Evolutionary conservation across 2,888 invertebrate species (phyloP).

Genomic region (Lycocerus yunnanus): DNA sequence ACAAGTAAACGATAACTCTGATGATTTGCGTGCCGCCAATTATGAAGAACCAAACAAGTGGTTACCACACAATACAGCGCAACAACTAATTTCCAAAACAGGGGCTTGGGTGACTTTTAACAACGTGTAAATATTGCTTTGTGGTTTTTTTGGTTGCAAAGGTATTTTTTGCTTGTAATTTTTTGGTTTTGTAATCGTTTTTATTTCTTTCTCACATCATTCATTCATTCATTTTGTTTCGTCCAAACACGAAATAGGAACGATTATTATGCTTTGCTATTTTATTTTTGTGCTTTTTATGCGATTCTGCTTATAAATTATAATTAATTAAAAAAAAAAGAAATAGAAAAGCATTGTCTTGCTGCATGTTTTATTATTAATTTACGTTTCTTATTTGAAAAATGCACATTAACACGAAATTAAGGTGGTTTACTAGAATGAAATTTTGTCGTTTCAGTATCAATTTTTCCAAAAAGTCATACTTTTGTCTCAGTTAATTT

Average conservation of each 20-base stretch:
- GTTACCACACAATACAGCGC: constrained; percentile 20
- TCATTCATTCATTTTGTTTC: background rate
- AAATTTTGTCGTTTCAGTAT: background rate
- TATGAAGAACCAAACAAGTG: constrained; percentile 26
- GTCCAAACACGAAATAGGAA: background rate
- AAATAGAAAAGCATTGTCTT: background rate
- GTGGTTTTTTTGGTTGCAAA: constrained; percentile 45
- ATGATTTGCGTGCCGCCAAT: constrained; percentile 29
- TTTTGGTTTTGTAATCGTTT: constrained; percentile 28
- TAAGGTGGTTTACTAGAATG: background rate
- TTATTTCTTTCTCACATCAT: background rate
- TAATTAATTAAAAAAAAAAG: background rate
- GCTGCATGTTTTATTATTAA: background rate
- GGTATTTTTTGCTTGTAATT: constrained; percentile 39
- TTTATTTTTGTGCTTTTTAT: constrained; percentile 15
- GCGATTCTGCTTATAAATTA: constrained; percentile 13
- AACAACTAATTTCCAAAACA: constrained; percentile 36
- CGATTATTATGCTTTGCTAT: constrained; percentile 8
- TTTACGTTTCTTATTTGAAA: background rate
- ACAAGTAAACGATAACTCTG: constrained; percentile 31
- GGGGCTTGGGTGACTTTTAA: constrained; percentile 57
- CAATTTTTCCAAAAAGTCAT: background rate
- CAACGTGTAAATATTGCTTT: constrained; percentile 56
- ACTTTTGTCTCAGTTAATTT: background rate
- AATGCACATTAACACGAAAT: background rate